Evolutionary conservation across 2,113 vertebrate species (phyloP).

Genomic region (Gnathonemus longibarbis): DNA sequence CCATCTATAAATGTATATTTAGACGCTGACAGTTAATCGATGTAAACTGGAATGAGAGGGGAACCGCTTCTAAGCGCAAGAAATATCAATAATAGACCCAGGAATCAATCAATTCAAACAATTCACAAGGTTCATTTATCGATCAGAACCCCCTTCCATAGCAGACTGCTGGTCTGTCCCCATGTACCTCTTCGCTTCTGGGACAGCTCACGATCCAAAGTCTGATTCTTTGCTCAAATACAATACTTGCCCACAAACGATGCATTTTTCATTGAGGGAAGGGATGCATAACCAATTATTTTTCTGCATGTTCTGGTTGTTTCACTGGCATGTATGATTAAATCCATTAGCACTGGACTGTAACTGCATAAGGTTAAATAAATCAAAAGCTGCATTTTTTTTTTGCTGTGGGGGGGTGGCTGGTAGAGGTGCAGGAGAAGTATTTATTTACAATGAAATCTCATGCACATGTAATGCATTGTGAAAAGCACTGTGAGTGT

Average conservation of each 20-base stretch:
- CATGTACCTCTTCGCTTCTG: not conserved
- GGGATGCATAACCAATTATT: conserved; percentile 33
- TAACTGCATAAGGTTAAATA: not conserved
- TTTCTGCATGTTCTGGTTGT: conserved; percentile 33
- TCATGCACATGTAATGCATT: not conserved
- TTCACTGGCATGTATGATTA: conserved; percentile 20
- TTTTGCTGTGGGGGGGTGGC: not conserved
- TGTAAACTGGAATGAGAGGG: not conserved
- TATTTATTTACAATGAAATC: not conserved
- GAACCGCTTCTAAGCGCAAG: not conserved
- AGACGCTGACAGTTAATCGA: not conserved
- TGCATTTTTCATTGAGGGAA: conserved; percentile 28
- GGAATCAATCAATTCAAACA: conserved; percentile 15
- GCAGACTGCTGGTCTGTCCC: not conserved
- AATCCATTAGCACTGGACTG: conserved; percentile 2
- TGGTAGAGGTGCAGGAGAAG: not conserved
- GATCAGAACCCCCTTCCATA: not conserved
- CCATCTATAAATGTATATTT: not conserved
- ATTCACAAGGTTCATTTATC: conserved; percentile 8
- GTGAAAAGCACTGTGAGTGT: not conserved
- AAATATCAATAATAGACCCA: not conserved
- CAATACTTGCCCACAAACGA: conserved; percentile 31
- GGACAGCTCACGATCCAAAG: conserved; percentile 13
- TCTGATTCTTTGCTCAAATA: conserved; percentile 33
- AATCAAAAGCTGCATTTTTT: not conserved